Percentiles rank a stretch among this genome's conserved stretches.
phyloP scores from a whole-genome alignment of 2,797 vertebrate genomes.

The Sebastes goodei region DNA sequence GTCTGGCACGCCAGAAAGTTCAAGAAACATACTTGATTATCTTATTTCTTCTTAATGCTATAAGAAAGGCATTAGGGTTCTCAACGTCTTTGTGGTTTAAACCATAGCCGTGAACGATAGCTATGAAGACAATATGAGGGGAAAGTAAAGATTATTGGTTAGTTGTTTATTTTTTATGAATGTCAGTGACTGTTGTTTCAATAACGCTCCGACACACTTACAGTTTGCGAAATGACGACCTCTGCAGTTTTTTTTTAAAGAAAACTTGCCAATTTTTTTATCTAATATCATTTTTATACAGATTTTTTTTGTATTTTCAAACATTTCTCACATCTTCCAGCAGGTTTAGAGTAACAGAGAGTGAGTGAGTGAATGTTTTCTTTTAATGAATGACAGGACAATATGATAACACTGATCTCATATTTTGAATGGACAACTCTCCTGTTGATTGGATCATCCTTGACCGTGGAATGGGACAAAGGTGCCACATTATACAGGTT shows the following conservation, averaged over 20 bases:
- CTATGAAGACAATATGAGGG: constrained; percentile 35
- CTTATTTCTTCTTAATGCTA: constrained; percentile 53
- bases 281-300: too few species aligned
- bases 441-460: neutral
- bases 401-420: neutral
- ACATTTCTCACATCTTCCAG: neutral
- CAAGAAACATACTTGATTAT: constrained; percentile 73
- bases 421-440: neutral
- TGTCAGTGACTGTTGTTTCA: neutral
- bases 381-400: constrained; percentile 5
- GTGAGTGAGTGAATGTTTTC: neutral
- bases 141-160: constrained; percentile 1
- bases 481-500: constrained; percentile 15
- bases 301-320: neutral
- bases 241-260: too few species aligned
- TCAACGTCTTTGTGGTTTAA: constrained; percentile 42
- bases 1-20: constrained; percentile 56
- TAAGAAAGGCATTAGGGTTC: constrained; percentile 71
- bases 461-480: constrained; percentile 42
- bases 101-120: constrained; percentile 27
- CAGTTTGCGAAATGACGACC: too few species aligned
- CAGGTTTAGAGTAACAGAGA: neutral
- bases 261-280: neutral
- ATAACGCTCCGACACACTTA: neutral
- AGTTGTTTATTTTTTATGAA: neutral